Conservation (phyloP, 2,888 invertebrate species). For the Leucania comma region DNA sequence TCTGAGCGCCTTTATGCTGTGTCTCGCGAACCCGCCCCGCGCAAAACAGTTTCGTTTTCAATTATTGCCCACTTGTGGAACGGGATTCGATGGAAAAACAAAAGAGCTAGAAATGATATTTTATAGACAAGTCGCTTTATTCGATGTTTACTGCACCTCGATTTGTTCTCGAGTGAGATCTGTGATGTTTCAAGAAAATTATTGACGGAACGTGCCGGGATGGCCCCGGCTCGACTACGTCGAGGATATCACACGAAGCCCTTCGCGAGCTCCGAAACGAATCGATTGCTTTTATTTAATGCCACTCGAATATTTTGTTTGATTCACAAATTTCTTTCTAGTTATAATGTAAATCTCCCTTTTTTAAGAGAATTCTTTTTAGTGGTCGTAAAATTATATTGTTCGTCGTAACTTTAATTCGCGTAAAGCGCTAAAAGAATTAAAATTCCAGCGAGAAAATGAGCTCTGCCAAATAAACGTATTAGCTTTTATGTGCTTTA, state of each 20-base stretch:
- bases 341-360: slow-evolving; percentile 70
- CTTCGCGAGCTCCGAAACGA: slow-evolving; percentile 72
- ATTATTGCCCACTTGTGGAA: slow-evolving; percentile 91
- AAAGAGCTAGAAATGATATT: slow-evolving; percentile 89
- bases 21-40: slow-evolving; percentile 87
- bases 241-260: slow-evolving; percentile 75
- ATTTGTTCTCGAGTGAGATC: slow-evolving; percentile 87
- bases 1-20: slow-evolving; percentile 89
- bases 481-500: slow-evolving; percentile 79
- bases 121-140: slow-evolving; percentile 88
- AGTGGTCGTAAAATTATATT: slow-evolving; percentile 82
- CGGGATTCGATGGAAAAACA: slow-evolving; percentile 88
- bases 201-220: slow-evolving; percentile 89
- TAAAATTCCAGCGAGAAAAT: slow-evolving; percentile 85
- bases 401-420: slow-evolving; percentile 83
- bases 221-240: slow-evolving; percentile 75
- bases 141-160: slow-evolving; percentile 88
- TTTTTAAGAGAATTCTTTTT: slow-evolving; percentile 77
- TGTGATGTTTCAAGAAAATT: slow-evolving; percentile 88
- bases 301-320: slow-evolving; percentile 70
- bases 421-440: slow-evolving; percentile 82
- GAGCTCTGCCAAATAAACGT: slow-evolving; percentile 84
- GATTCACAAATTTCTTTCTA: slow-evolving; percentile 65
- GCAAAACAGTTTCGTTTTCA: slow-evolving; percentile 90
- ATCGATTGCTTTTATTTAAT: slow-evolving; percentile 79